Evolutionary conservation across 2,113 vertebrate genomes (phyloP).

Genomic region (Entosphenus tridentatus): DNA sequence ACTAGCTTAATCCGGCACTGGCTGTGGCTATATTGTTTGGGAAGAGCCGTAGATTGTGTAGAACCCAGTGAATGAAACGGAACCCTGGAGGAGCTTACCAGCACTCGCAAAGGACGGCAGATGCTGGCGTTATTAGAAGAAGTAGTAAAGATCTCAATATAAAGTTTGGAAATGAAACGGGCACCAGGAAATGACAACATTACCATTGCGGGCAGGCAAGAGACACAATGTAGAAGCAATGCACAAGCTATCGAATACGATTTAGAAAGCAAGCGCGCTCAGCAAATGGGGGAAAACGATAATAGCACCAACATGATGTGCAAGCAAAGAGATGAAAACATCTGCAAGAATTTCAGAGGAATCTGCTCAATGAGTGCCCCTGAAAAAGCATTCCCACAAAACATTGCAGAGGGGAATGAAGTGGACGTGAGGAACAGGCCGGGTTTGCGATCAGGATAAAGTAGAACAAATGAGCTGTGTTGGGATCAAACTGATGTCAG

Average conservation of each 20-base stretch:
- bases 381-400: background rate
- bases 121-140: slow-evolving; percentile 5
- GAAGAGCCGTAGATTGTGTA: background rate
- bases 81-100: background rate
- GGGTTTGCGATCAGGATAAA: background rate
- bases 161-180: slow-evolving; percentile 1
- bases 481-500: too few relatives aligned
- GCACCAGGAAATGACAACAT: background rate
- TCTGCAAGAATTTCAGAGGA: background rate
- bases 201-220: background rate
- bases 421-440: background rate
- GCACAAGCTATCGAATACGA: too few relatives aligned
- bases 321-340: background rate
- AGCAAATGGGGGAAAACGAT: background rate
- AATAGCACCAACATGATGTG: background rate
- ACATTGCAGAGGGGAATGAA: background rate
- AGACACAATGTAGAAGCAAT: background rate
- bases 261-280: too few relatives aligned
- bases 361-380: background rate
- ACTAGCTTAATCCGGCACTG: too few relatives aligned
- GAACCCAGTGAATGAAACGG: background rate
- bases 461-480: too few relatives aligned
- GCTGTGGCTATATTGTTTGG: background rate
- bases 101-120: background rate
- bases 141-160: background rate